Evolutionary conservation across 2,113 vertebrate genomes (phyloP), one percentile per base, ranked within the genome.

Genomic region (Pteropus alecto): DNA sequence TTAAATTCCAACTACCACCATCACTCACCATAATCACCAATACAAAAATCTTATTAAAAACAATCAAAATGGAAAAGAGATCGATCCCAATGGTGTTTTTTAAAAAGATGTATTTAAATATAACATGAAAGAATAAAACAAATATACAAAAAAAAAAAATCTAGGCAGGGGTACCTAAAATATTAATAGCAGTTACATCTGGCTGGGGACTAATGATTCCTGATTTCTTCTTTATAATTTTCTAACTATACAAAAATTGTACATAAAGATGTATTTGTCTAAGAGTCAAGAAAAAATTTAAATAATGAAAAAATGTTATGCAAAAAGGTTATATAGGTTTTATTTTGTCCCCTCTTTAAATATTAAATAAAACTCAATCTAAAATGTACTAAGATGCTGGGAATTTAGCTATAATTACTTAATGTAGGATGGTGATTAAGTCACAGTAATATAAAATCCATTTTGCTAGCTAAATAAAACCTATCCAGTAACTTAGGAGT

Each of bases 391-490:
- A 33, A 0, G 12, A 38, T 56, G 87, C 78, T 48, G 4, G 51
- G 58, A 91, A 96, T 71, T 77, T 9, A 90, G 90, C 16, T 73
- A 12, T 30, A 68, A 35, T 18, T 9, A 70, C 70, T 83, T 93
- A 35, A 48, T 92, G 74, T 14, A 86, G 87, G 51, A 73, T 2
- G 16, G 58, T 87, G 58, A 71, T 51, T 7, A 63, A 10, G 18
- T 65, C 67, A 18, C 1, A 76, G 21, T 46, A 83, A 10, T 33
- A 77, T 22, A 54, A 83, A n/a, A 63, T 74, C 4, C 30, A 73
- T 90, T 95, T 90, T 65, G 7, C 15, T 71, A 93, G 83, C 56
- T 73, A 93, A 88, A n/a, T 91, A 95, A 82, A 81, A 82, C 58
- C 58, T 16, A 58, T 48, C 18, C 67, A 67, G 10, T 22, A 95